Percentiles rank a stretch among this genome's conserved stretches.
Evolutionary conservation across 2,113 vertebrate genomes (phyloP).

Genomic region (Eolophus roseicapilla): DNA sequence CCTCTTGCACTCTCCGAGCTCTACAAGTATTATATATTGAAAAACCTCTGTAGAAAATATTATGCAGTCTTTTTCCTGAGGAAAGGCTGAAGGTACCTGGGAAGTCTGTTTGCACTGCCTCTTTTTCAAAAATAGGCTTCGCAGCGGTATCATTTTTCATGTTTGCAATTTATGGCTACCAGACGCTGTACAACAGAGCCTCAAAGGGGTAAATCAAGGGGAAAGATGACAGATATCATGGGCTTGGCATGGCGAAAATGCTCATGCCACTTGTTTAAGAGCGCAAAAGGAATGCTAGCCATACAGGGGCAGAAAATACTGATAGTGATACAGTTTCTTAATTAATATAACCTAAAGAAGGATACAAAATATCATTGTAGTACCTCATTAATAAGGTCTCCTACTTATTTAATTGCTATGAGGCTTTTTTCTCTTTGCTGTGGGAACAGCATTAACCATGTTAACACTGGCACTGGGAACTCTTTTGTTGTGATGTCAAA

Average conservation of each 20-base stretch:
- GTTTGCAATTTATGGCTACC: neutral
- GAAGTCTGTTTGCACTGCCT: neutral
- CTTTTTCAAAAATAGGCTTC: neutral
- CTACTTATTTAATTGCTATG: slow-evolving; percentile 10
- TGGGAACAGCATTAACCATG: neutral
- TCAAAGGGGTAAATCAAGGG: neutral
- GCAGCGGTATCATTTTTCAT: slow-evolving; percentile 16
- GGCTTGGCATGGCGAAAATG: neutral
- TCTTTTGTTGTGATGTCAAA: neutral
- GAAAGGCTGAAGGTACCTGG: neutral
- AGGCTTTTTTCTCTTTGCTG: slow-evolving; percentile 14
- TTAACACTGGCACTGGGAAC: neutral
- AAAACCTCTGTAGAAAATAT: neutral
- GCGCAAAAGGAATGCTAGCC: neutral
- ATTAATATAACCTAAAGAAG: neutral
- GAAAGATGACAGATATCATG: neutral
- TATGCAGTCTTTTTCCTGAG: neutral
- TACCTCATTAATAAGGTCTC: neutral
- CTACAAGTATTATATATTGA: neutral
- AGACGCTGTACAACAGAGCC: neutral
- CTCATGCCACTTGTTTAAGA: neutral
- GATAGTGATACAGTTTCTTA: neutral
- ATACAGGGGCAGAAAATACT: neutral
- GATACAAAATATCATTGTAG: neutral
- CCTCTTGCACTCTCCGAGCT: neutral